phyloP scores from a whole-genome alignment of 1,140 invertebrate species.

The Drosophila malerkotliana region DNA sequence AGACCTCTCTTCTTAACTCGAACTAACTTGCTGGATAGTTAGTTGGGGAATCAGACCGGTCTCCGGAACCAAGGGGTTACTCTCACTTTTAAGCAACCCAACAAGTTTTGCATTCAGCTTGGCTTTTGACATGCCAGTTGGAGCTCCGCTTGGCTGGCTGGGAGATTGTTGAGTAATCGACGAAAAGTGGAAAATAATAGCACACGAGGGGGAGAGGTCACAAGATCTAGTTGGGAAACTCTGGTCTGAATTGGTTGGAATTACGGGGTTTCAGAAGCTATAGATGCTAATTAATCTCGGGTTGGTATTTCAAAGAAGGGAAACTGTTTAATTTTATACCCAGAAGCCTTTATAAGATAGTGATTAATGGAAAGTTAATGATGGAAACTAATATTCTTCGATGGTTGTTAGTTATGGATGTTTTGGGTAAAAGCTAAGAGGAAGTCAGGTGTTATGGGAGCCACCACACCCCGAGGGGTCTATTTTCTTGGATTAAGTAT shows the following conservation, averaged over 20 bases:
- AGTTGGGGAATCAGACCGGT: conserved; percentile 7
- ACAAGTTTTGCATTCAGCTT: conserved; percentile 49
- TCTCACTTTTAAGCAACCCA: conserved; percentile 49
- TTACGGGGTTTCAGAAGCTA: conserved; percentile 8
- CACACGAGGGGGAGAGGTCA: conserved; percentile 22
- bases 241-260: conserved; percentile 4
- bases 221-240: conserved; percentile 31
- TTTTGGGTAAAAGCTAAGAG: conserved; percentile 1
- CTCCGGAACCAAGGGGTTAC: conserved; percentile 16
- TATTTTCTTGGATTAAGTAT: conserved; percentile 1
- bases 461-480: background rate
- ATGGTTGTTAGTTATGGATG: background rate
- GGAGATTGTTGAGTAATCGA: conserved; percentile 47
- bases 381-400: background rate
- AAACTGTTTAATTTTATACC: background rate
- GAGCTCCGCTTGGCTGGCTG: conserved; percentile 25
- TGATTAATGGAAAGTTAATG: conserved; percentile 45
- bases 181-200: conserved; percentile 45
- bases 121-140: conserved; percentile 49
- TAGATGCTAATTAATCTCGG: conserved; percentile 14
- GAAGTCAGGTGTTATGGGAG: background rate
- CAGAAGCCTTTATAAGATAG: conserved; percentile 3
- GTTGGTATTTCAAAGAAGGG: background rate
- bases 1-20: conserved; percentile 6
- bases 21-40: conserved; percentile 24